phyloP scores from a whole-genome alignment of 1,140 invertebrate species.

The Papilio glaucus region DNA sequence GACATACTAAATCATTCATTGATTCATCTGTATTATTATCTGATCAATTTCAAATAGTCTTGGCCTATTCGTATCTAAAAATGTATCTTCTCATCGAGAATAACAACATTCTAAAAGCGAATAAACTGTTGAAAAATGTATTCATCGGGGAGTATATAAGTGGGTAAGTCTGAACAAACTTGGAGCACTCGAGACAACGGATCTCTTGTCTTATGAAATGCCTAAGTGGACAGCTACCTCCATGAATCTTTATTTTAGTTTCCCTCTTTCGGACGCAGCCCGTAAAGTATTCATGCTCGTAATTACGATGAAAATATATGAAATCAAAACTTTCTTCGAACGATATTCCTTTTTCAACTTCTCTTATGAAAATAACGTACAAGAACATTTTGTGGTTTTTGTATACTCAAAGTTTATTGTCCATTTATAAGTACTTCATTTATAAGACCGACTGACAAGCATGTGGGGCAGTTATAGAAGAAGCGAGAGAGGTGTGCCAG shows the following conservation, averaged over 20 bases:
- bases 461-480: too few species aligned
- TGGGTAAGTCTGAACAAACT: slow-evolving; percentile 55
- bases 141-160: slow-evolving; percentile 35
- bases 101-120: not conserved
- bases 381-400: not conserved
- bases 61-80: not conserved
- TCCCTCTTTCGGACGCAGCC: slow-evolving; percentile 8
- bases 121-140: slow-evolving; percentile 27
- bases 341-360: not conserved
- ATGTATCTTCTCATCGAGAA: not conserved
- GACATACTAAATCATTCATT: too few species aligned
- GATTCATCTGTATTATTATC: too few species aligned
- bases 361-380: not conserved
- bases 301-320: slow-evolving; percentile 20
- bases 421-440: too few species aligned
- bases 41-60: too few species aligned
- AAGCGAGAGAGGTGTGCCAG: too few species aligned
- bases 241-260: slow-evolving; percentile 41
- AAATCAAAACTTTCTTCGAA: slow-evolving; percentile 16
- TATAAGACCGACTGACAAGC: too few species aligned
- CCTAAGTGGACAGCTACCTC: slow-evolving; percentile 55
- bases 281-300: slow-evolving; percentile 10
- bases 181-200: slow-evolving; percentile 66
- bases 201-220: slow-evolving; percentile 75
- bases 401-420: not conserved